Evolutionary conservation across 2,888 invertebrate genomes (phyloP).

Genomic region (Ornithoptera priamus): DNA sequence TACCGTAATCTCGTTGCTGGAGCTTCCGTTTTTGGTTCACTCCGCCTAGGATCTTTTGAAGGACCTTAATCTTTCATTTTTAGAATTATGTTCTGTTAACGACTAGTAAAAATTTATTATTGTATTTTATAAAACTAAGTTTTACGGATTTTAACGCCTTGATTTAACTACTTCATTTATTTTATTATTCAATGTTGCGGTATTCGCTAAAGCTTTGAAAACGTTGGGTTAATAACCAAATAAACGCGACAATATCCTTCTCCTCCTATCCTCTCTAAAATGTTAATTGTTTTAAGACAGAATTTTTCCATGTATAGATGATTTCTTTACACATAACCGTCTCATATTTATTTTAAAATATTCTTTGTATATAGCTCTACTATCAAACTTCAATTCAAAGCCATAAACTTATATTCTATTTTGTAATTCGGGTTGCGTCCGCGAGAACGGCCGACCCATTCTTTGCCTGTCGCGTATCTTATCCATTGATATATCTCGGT

Average conservation of each 20-base stretch:
- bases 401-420: conserved; percentile 70
- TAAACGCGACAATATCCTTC: too few relatives aligned
- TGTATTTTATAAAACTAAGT: too few relatives aligned
- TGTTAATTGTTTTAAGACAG: too few relatives aligned
- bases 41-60: conserved; percentile 20
- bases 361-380: conserved; percentile 50
- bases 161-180: too few relatives aligned
- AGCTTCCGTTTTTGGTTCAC: conserved; percentile 21
- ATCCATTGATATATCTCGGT: conserved; percentile 50
- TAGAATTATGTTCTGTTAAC: too few relatives aligned
- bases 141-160: too few relatives aligned
- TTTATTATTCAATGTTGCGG: too few relatives aligned
- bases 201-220: too few relatives aligned
- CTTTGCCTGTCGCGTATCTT: conserved; percentile 50
- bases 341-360: conserved; percentile 56
- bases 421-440: conserved; percentile 68
- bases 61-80: too few relatives aligned
- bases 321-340: conserved; percentile 40
- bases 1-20: conserved; percentile 27
- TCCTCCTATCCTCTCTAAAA: too few relatives aligned
- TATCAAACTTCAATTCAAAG: conserved; percentile 57
- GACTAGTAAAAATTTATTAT: too few relatives aligned
- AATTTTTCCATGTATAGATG: not conserved
- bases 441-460: conserved; percentile 55
- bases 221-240: too few relatives aligned